Base-by-base conservation (phyloP, 2,113 vertebrate genomes). In the Bucco capensis region DNA sequence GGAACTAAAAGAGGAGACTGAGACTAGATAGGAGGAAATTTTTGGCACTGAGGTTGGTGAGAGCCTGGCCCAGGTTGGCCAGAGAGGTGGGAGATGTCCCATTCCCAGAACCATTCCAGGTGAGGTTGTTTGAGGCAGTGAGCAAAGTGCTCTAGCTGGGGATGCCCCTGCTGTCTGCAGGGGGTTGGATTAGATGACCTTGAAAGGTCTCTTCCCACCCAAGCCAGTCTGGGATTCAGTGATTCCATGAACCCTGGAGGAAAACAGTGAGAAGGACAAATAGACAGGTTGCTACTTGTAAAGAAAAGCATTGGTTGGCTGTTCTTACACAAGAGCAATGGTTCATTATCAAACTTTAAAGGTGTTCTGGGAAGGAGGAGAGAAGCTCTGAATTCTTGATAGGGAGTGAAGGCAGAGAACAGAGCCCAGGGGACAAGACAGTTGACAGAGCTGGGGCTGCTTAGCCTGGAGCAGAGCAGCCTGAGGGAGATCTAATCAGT, bases 351-450 rank as follows among this genome's bases (percentile, higher is more conserved):
- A 25, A 19, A 2, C 19, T 27, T 21, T 8, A 33, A 10, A 69
- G 12, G 11, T 17, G 4, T 18, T 22, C 17, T 5, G 16, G 28
- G 37, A 50, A 46, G 25, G 44, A 47, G 22, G 16, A 16, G 22
- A 37, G 30, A 5, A 27, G 6, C 40, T 38, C 30, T 24, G 12
- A 23, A 25, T 44, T 24, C n/a, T 61, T 25, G 1, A 0, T 11
- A 15, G 24, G 27, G 18, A 71, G 35, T 21, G 19, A 60, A 65
- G 27, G 57, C 30, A 21, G 30, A 40, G 56, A 40, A 14, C 6
- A 7, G 57, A 19, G 33, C 17, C 33, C 14, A 18, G n/a, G n/a
- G n/a, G n/a, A n/a, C n/a, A n/a, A n/a, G n/a, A n/a, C n/a, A n/a
- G n/a, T n/a, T n/a, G n/a, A n/a, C n/a, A n/a, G n/a, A n/a, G n/a